Evolutionary conservation across 2,888 invertebrate genomes (phyloP).

Genomic region (Netelia virgata): DNA sequence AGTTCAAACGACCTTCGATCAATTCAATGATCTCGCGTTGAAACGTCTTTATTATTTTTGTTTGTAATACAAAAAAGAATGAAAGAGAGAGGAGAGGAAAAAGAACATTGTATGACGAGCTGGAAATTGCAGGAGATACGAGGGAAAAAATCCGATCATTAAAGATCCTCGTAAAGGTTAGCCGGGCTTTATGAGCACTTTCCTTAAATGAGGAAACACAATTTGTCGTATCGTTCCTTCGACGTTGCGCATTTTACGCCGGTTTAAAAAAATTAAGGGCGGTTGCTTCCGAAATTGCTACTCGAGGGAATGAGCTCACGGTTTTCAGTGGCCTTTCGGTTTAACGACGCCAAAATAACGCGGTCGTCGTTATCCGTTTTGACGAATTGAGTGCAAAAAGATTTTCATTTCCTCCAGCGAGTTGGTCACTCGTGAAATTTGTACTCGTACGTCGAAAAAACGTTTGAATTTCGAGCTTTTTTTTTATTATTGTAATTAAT

Average conservation of each 20-base stretch:
- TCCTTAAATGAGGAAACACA: conserved; percentile 48
- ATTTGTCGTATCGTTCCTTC: background rate
- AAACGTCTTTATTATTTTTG: background rate
- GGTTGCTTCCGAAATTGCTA: background rate
- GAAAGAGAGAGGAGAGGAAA: background rate
- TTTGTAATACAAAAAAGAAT: background rate
- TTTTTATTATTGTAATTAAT: background rate
- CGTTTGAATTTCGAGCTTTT: background rate
- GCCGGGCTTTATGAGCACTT: conserved; percentile 47
- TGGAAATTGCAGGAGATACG: conserved; percentile 24
- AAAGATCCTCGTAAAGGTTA: conserved; percentile 52
- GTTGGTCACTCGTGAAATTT: no score
- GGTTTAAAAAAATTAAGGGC: conserved; percentile 12
- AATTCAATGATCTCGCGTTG: background rate
- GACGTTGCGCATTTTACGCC: conserved; percentile 31
- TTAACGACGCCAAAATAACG: background rate
- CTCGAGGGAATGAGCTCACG: background rate
- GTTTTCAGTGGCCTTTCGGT: background rate
- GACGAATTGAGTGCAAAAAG: background rate
- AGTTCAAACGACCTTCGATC: background rate
- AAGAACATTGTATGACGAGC: conserved; percentile 15
- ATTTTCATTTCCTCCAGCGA: background rate
- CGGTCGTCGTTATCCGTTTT: background rate
- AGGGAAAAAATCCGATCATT: conserved; percentile 23
- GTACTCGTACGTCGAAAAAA: background rate